Conservation (phyloP, 2,113 vertebrate genomes). For the Vidua chalybeata region DNA sequence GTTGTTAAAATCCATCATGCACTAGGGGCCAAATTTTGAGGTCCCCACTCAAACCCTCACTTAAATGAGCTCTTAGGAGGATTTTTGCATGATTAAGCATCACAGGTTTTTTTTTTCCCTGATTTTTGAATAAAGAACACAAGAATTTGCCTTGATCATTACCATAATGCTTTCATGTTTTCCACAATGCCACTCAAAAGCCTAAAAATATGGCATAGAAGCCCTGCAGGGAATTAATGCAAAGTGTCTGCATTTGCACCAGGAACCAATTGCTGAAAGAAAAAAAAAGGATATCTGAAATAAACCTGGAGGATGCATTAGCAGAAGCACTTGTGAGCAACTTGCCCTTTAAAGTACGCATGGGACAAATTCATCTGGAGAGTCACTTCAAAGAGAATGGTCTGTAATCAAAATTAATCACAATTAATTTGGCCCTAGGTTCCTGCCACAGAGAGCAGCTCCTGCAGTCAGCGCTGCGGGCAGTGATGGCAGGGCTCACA, state of each 20-base stretch:
- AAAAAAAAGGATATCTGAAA: background rate
- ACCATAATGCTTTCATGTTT: slow-evolving; percentile 21
- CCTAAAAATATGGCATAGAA: slow-evolving; percentile 14
- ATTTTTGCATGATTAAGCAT: slow-evolving; percentile 29
- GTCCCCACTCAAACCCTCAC: background rate
- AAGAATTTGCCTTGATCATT: background rate
- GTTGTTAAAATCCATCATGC: background rate
- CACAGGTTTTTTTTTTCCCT: background rate
- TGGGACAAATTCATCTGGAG: slow-evolving; percentile 27
- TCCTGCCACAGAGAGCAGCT: background rate
- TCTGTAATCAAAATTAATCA: slow-evolving; percentile 42
- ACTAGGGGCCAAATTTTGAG: background rate
- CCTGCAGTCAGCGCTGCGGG: background rate
- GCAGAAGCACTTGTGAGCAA: slow-evolving; percentile 28
- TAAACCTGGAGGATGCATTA: slow-evolving; percentile 32
- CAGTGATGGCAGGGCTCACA: background rate
- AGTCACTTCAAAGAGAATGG: slow-evolving; percentile 36
- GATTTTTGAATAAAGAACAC: slow-evolving; percentile 22
- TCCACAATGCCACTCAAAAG: slow-evolving; percentile 24
- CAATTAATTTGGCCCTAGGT: slow-evolving; percentile 32
- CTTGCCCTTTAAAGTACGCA: background rate
- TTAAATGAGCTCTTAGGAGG: background rate
- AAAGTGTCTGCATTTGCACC: slow-evolving; percentile 6
- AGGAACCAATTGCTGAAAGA: background rate
- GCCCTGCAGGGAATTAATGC: background rate